phyloP scores from a whole-genome alignment of 2,113 vertebrate species.

The Phasianus colchicus region DNA sequence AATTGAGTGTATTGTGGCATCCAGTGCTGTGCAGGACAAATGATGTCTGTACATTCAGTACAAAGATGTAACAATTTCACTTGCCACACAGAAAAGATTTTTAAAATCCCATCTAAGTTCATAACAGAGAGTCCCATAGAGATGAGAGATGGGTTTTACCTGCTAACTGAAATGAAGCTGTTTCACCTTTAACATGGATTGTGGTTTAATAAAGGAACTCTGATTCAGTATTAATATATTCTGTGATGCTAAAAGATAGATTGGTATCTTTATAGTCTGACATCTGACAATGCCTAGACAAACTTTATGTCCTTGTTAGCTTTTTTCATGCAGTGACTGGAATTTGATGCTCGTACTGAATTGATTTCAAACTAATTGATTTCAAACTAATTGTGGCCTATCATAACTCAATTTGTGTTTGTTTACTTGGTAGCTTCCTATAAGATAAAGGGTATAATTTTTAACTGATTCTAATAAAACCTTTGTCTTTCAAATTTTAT shows the following conservation, averaged over 20 bases:
- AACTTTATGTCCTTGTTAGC: background rate
- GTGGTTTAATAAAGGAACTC: background rate
- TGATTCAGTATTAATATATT: background rate
- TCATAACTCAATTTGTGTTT: background rate
- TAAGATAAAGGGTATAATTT: background rate
- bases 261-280: background rate
- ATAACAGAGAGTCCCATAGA: background rate
- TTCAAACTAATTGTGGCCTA: background rate
- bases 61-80: background rate
- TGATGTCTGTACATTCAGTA: background rate
- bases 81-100: background rate
- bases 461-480: conserved; percentile 11
- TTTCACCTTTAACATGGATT: background rate
- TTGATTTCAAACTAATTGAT: background rate
- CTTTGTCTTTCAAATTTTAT: background rate
- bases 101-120: background rate
- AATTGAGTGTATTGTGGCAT: background rate
- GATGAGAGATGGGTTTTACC: background rate
- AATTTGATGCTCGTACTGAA: background rate
- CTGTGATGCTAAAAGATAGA: background rate
- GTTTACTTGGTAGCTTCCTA: background rate
- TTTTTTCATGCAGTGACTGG: background rate
- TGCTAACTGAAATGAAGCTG: background rate
- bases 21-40: background rate
- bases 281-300: conserved; percentile 21